Percentiles rank a stretch among this genome's conserved stretches.
Evolutionary conservation across 2,797 vertebrate genomes (phyloP).

Genomic region (Acridotheres tristis): DNA sequence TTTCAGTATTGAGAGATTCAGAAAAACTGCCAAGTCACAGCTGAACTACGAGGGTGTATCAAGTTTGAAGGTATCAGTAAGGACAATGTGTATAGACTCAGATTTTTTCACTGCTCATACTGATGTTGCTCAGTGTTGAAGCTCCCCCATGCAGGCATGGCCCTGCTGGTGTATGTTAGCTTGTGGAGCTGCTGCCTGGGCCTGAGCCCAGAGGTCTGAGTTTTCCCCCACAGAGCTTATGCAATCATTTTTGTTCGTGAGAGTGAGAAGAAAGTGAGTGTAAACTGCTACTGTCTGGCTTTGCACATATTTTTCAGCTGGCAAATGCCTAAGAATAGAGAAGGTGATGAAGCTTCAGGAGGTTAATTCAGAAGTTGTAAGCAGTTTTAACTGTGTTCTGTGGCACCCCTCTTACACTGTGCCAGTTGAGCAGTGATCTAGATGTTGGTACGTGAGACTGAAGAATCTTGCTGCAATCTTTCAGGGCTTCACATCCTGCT

Average conservation of each 20-base stretch:
- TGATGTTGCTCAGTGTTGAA: neutral
- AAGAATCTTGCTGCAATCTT: neutral
- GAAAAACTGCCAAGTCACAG: neutral
- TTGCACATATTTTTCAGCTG: neutral
- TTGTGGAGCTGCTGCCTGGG: neutral
- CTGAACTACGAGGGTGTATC: neutral
- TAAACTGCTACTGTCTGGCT: neutral
- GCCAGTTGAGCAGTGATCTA: neutral
- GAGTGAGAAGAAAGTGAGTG: neutral
- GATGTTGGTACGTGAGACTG: accelerated
- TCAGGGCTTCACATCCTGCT: neutral
- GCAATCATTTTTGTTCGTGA: neutral
- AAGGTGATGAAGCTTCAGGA: neutral
- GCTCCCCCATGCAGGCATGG: neutral
- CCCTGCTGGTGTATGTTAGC: neutral
- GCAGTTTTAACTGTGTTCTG: neutral
- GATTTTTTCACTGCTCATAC: neutral
- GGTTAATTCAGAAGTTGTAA: neutral
- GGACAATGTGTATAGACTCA: neutral
- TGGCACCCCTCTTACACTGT: neutral
- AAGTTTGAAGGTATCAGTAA: neutral
- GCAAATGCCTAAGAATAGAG: neutral
- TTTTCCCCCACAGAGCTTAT: neutral
- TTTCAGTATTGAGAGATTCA: neutral
- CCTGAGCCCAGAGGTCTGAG: neutral